Evolutionary conservation across 2,797 vertebrate species (phyloP), one percentile per base, ranked within the genome.

Genomic region (Falco rusticolus): DNA sequence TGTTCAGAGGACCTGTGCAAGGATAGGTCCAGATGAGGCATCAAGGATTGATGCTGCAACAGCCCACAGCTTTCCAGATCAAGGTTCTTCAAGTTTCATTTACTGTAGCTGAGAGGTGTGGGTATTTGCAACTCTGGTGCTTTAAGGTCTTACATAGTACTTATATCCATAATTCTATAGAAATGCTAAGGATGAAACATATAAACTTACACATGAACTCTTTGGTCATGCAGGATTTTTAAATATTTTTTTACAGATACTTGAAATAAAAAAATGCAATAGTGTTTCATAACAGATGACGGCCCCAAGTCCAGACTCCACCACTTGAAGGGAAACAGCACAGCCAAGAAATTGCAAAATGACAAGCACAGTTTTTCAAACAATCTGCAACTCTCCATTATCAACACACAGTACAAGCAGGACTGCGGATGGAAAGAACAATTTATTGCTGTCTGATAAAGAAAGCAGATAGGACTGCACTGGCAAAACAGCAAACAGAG

Each of bases 371-470:
- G 60, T 34, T 93, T 57, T 66, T n/a, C 57, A 80, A 54, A 72
- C 89, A 43, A 69, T 74, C 60, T 86, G 47, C 56, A 63, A 7
- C 56, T 75, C 47, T 93, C 54, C 26, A n/a, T 45, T 68, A 69
- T 3, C 66, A 61, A 57, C 45, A 57, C 57, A 65, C 21, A 47
- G 51, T 47, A 93, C 50, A 80, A 86, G 50, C 39, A 88, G 45
- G 29, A 83, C 2, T 20, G 39, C 86, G 34, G 60, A 63, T 7
- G 10, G n/a, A 94, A 57, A 78, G 80, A 97, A 87, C 90, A 90
- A 93, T 94, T 93, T 89, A 65, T 81, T 94, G 91, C 31, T 88
- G 43, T 94, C 88, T 57, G 47, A 94, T 95, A 97, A 47, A 93
- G 39, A 91, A 94, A 89, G 39, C 47, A 94, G 19, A 80, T 8